A percentile compares a stretch with the other conserved stretches of the same genome.
These are phyloP conservation scores for Melanerpes formicivorus DNA, from an alignment of 2,113 vertebrate genomes.

Conservation along the genomic window DNA sequence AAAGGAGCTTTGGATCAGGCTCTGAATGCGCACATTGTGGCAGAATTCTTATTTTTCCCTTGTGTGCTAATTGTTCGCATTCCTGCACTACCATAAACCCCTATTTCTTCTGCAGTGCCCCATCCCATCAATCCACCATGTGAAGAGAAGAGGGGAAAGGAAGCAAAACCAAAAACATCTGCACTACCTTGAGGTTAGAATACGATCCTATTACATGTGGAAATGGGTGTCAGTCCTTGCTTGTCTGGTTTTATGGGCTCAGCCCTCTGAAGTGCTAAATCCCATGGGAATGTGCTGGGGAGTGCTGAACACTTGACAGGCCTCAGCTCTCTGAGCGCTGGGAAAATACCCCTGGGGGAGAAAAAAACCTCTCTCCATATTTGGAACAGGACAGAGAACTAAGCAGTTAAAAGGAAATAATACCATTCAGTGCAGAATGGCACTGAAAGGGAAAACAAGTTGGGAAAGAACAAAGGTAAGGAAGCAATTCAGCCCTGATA, in stretches of 20 bases:
- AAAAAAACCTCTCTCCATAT: conserved; percentile 3
- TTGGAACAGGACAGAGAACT: neutral
- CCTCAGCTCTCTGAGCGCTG: neutral
- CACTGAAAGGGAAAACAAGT: neutral
- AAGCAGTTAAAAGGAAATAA: neutral
- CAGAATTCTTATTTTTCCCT: conserved; percentile 25
- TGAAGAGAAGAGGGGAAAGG: conserved; percentile 2
- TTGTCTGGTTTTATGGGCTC: conserved; percentile 60
- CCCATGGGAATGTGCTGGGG: conserved; percentile 25
- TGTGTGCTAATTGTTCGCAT: conserved; percentile 17
- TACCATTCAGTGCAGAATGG: neutral
- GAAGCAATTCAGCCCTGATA: neutral
- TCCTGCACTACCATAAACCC: conserved; percentile 30
- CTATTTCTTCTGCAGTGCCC: conserved; percentile 14
- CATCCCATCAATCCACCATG: neutral
- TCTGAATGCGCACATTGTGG: conserved; percentile 32
- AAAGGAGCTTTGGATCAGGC: conserved; percentile 11
- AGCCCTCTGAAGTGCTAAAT: conserved; percentile 58
- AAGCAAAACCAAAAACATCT: conserved; percentile 53
- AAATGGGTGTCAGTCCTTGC: conserved; percentile 53
- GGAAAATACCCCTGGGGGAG: neutral
- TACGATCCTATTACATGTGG: conserved; percentile 24
- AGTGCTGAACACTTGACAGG: conserved; percentile 20
- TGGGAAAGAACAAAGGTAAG: conserved; percentile 38
- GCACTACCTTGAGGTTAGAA: conserved; percentile 57